Percentiles rank a stretch among this genome's conserved stretches.
These are phyloP conservation scores for Clamator glandarius DNA, from an alignment of 2,797 vertebrate genomes.

Conservation along the genomic window DNA sequence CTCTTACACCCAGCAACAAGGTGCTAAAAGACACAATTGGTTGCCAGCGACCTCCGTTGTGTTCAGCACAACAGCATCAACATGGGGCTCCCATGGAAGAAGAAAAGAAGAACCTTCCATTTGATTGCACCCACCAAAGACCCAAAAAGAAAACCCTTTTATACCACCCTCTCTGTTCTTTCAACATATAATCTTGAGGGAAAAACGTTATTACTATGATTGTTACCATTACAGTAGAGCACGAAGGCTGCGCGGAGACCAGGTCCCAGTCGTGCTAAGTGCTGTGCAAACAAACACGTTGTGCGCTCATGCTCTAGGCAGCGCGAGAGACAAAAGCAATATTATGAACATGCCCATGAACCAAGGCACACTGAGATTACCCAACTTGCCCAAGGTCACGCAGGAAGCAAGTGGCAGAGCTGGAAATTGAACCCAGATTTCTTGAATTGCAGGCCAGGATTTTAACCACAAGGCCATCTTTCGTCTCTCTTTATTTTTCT, in stretches of 20 bases:
- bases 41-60: neutral
- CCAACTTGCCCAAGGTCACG: slow-evolving; percentile 63
- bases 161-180: slow-evolving; percentile 38
- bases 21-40: neutral
- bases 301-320: neutral
- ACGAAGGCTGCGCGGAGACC: neutral
- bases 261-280: neutral
- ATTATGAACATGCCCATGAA: slow-evolving; percentile 50
- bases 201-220: neutral
- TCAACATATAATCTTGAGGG: slow-evolving; percentile 53
- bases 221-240: slow-evolving; percentile 20
- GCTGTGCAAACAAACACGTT: slow-evolving; percentile 30
- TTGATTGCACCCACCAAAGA: neutral
- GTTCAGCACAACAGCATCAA: neutral
- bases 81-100: neutral
- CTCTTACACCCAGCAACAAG: neutral
- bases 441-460: slow-evolving; percentile 47
- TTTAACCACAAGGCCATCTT: slow-evolving; percentile 67
- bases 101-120: neutral
- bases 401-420: slow-evolving; percentile 65
- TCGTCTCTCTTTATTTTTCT: neutral
- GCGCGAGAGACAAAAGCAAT: slow-evolving; percentile 40
- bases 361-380: slow-evolving; percentile 47
- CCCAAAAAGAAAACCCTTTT: slow-evolving; percentile 16
- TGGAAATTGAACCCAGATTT: slow-evolving; percentile 70